Evolutionary conservation across 2,113 vertebrate species (phyloP).

Genomic region (Caloenas nicobarica): DNA sequence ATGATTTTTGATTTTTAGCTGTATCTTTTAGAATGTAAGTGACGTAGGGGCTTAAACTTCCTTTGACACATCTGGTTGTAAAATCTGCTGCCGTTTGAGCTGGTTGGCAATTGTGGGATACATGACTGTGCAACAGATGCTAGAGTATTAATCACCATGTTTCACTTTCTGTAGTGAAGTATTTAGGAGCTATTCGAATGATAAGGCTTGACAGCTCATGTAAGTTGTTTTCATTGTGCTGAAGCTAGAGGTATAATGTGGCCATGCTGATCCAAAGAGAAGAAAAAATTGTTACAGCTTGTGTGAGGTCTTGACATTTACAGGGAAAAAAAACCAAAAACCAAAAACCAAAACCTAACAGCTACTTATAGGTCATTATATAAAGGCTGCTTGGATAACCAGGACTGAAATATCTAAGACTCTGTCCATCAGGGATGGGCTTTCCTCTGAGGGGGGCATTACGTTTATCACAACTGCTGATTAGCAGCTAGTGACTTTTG

Average conservation of each 20-base stretch:
- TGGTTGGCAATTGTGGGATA: not conserved
- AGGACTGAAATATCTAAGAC: not conserved
- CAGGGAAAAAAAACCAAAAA: not conserved
- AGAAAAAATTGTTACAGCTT: not conserved
- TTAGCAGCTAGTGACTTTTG: not conserved
- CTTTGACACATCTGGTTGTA: constrained; percentile 23
- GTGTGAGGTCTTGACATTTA: not conserved
- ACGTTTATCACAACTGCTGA: not conserved
- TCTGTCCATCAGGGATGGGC: not conserved
- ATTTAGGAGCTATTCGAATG: not conserved
- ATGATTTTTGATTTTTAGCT: not conserved
- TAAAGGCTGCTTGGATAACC: not conserved
- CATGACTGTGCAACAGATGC: constrained; percentile 22
- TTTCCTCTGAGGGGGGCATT: not conserved
- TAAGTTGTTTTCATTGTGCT: constrained; percentile 22
- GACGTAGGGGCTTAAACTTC: not conserved
- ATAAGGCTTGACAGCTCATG: constrained; percentile 7
- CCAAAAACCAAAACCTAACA: not conserved
- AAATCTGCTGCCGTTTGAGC: constrained; percentile 4
- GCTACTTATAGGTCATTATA: not conserved
- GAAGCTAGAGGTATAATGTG: not conserved
- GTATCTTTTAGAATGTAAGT: not conserved
- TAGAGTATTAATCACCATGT: constrained; percentile 26
- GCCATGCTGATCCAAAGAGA: not conserved
- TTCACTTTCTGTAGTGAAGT: constrained; percentile 34